Evolutionary conservation across 2,113 vertebrate species (phyloP).

Genomic region (Zapus hudsonius): DNA sequence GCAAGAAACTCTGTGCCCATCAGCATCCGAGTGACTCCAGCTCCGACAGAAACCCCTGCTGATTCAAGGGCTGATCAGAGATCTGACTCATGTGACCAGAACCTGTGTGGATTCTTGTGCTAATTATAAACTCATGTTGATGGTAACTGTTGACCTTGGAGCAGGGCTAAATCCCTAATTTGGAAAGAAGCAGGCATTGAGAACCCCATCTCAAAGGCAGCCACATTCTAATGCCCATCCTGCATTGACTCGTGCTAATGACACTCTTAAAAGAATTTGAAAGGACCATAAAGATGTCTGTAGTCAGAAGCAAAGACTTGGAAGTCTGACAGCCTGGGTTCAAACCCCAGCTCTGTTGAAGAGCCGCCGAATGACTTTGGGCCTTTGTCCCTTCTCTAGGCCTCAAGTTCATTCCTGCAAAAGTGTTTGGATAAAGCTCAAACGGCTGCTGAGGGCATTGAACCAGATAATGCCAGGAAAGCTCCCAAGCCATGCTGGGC

Average conservation of each 20-base stretch:
- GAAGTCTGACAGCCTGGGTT: not conserved
- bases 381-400: not conserved
- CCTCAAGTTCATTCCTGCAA: slow-evolving; percentile 32
- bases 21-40: slow-evolving; percentile 17
- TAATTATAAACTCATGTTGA: slow-evolving; percentile 53
- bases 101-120: slow-evolving; percentile 45
- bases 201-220: not conserved
- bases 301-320: not conserved
- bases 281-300: not conserved
- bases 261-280: slow-evolving; percentile 16
- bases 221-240: not conserved
- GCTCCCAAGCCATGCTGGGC: not conserved
- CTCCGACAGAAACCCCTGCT: slow-evolving; percentile 28
- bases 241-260: slow-evolving; percentile 45
- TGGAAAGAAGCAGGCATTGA: not conserved
- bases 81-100: slow-evolving; percentile 35
- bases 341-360: slow-evolving; percentile 17
- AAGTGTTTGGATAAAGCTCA: not conserved
- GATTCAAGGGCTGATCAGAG: slow-evolving; percentile 60
- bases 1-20: not conserved
- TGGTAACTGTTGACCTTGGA: slow-evolving; percentile 34
- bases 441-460: slow-evolving; percentile 30
- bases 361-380: not conserved
- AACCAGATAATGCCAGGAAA: slow-evolving; percentile 11
- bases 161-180: slow-evolving; percentile 14